These are phyloP conservation scores for Prorops nasuta DNA, from an alignment of 1,140 invertebrate genomes.

Conservation along the genomic window DNA sequence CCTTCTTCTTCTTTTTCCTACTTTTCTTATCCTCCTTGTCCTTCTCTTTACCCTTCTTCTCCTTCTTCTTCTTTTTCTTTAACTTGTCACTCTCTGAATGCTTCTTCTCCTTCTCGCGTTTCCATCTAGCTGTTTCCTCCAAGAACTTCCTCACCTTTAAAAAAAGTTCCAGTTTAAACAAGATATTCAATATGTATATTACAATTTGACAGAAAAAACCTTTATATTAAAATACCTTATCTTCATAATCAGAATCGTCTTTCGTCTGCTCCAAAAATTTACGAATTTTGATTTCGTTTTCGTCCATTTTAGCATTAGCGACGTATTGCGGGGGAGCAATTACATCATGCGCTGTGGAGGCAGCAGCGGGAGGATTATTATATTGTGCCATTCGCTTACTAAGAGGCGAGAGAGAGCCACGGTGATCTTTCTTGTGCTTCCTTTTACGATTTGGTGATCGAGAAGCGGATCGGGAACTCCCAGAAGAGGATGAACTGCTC, in stretches of 20 bases:
- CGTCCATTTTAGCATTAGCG: slow-evolving; percentile 57
- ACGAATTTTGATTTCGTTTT: slow-evolving; percentile 72
- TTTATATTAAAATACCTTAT: no score
- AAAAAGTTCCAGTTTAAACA: not conserved
- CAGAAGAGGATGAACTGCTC: slow-evolving; percentile 60
- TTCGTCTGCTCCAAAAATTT: slow-evolving; percentile 76
- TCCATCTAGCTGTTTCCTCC: slow-evolving; percentile 76
- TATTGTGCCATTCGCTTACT: slow-evolving; percentile 74
- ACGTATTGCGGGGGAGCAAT: slow-evolving; percentile 59
- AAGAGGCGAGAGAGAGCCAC: slow-evolving; percentile 72
- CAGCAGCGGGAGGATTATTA: slow-evolving; percentile 52
- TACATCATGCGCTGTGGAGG: slow-evolving; percentile 59
- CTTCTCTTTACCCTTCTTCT: slow-evolving; percentile 62
- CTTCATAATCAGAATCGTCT: slow-evolving; percentile 80
- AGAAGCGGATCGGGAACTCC: slow-evolving; percentile 65
- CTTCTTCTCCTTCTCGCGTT: slow-evolving; percentile 68
- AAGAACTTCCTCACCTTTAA: slow-evolving; percentile 71
- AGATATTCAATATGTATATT: not conserved
- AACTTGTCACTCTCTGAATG: slow-evolving; percentile 65
- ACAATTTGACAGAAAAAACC: no score
- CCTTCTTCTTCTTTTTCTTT: slow-evolving; percentile 72
- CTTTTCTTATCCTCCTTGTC: slow-evolving; percentile 60
- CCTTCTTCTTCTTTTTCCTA: slow-evolving; percentile 59
- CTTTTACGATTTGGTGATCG: slow-evolving; percentile 61
- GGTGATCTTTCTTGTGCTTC: slow-evolving; percentile 66